phyloP scores from a whole-genome alignment of 1,140 invertebrate genomes.

The Ladona fulva region DNA sequence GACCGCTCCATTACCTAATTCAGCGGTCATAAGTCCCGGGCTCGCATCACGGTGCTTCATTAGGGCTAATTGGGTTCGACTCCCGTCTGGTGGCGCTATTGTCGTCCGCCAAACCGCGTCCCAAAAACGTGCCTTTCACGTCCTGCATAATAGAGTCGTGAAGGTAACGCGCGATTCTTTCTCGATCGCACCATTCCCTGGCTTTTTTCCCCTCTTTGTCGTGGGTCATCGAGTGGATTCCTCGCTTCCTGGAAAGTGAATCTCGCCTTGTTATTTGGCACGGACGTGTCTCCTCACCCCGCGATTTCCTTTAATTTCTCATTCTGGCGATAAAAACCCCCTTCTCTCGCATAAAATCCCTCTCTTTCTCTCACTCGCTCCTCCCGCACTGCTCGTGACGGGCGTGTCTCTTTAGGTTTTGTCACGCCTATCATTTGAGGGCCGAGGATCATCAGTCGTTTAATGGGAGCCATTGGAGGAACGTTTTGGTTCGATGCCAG shows the following conservation, averaged over 20 bases:
- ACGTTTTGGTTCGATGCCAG: background rate
- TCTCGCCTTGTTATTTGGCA: background rate
- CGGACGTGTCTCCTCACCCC: background rate
- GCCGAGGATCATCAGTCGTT: background rate
- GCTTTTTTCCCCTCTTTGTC: background rate
- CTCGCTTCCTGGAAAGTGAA: background rate
- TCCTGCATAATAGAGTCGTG: no score
- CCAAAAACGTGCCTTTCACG: no score
- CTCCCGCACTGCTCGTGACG: background rate
- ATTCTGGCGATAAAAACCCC: no score
- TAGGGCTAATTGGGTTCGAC: background rate
- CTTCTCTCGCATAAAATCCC: background rate
- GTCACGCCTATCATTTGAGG: background rate
- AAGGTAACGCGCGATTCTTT: no score
- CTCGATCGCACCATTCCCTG: background rate
- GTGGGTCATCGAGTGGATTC: background rate
- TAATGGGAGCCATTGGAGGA: background rate
- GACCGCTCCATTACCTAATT: no score
- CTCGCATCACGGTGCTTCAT: no score
- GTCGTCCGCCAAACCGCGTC: no score
- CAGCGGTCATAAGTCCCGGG: no score
- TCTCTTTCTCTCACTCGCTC: background rate
- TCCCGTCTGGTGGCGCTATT: background rate
- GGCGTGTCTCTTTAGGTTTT: background rate
- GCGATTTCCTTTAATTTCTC: no score